Evolutionary conservation across 2,113 vertebrate genomes (phyloP), one percentile per base, ranked within the genome.

Genomic region (Penelope pileata): DNA sequence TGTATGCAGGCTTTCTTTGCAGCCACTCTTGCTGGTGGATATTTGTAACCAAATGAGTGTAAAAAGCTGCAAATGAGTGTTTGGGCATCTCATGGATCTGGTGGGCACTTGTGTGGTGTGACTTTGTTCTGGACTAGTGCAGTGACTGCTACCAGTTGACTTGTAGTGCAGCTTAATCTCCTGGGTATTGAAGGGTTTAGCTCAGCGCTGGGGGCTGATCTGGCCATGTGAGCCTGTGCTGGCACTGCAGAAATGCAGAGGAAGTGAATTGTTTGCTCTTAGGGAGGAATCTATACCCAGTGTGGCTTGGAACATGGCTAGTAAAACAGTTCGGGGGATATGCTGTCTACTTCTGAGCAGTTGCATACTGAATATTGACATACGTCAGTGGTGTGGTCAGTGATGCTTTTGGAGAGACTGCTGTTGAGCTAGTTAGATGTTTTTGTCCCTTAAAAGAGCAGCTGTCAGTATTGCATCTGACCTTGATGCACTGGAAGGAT

Each of bases 121-220:
- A 30, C 64, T 83, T 83, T 80, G 50, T 85, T 69, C 36, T 88
- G 59, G 53, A 34, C n/a, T 43, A 38, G 13, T 2, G 0, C 83
- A 87, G 86, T 76, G 50, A 78, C 64, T 77, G 86, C 92, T 63
- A 75, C 91, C 64, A 81, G 94, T 86, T 90, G 69, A 94, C 83
- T 96, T 95, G 83, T 92, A 94, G 93, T 32, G 74, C 32, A n/a
- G 74, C 19, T 92, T 95, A 96, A 97, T 96, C 93, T 92, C 75
- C 72, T 0, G 81, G 62, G 53, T 92, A 24, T 93, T 73, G 81
- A 73, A 76, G 63, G 78, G 83, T 30, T 95, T 95, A 94, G 67
- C 18, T 4, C 78, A n/a, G 45, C 48, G 36, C n/a, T 2, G 1
- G 67, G 69, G 63, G 24, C 82, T 88, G 79, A 88, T 69, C 63